These are phyloP conservation scores for Megastigmus dorsalis DNA, from an alignment of 2,888 invertebrate species.

Conservation along the genomic window DNA sequence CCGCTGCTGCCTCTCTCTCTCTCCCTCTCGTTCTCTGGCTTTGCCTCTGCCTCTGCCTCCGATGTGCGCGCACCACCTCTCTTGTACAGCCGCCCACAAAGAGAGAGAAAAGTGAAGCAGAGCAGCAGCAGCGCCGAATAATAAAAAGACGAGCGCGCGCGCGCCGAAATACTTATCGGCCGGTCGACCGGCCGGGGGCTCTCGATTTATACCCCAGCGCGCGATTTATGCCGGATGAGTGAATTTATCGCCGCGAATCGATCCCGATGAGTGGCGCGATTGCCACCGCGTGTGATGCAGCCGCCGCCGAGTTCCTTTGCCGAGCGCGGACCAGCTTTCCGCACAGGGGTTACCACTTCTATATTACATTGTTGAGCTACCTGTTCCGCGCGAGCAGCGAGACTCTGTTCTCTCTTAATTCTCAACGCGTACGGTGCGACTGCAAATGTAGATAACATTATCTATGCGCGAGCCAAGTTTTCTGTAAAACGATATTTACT, in stretches of 20 bases:
- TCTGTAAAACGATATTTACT: no score
- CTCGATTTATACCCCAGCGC: no score
- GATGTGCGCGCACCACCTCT: slow-evolving; percentile 2
- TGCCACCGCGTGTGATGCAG: slow-evolving; percentile 1
- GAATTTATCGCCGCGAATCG: slow-evolving; percentile 29
- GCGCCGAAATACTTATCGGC: not conserved
- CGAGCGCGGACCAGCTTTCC: not conserved
- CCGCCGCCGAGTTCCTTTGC: no score
- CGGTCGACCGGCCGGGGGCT: no score
- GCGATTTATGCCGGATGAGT: slow-evolving; percentile 19
- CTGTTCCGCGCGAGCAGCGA: no score
- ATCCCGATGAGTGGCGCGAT: slow-evolving; percentile 6
- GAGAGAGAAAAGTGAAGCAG: not conserved
- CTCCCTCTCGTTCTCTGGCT: not conserved
- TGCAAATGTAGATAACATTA: no score
- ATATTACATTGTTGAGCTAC: no score
- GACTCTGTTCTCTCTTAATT: no score
- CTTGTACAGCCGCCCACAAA: not conserved
- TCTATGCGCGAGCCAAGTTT: no score
- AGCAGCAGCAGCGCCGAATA: not conserved
- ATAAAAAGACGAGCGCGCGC: not conserved
- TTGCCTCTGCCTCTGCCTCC: not conserved
- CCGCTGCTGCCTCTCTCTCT: not conserved
- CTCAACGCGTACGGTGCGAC: no score
- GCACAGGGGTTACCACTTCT: no score